A percentile compares a stretch with the other conserved stretches of the same genome.
phyloP scores from a whole-genome alignment of 2,797 vertebrate genomes.

The Argyrosomus regius region DNA sequence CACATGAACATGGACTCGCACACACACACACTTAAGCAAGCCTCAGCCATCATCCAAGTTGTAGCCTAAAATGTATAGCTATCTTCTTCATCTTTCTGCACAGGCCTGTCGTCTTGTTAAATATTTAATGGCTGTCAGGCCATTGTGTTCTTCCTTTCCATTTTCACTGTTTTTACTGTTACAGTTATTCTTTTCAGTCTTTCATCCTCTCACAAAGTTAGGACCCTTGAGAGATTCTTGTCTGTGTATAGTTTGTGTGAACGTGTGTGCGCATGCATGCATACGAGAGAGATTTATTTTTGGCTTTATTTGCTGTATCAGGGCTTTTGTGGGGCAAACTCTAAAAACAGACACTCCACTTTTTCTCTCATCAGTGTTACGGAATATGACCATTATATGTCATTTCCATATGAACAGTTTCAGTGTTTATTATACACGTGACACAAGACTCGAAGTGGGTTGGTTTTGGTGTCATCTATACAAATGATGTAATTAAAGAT shows the following conservation, averaged over 20 bases:
- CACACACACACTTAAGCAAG: constrained; percentile 1
- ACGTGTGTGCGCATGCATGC: constrained; percentile 1
- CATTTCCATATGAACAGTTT: background rate
- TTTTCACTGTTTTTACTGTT: constrained; percentile 12
- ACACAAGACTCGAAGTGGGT: background rate
- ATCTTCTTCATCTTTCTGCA: constrained; percentile 32
- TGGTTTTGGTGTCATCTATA: too few relatives aligned
- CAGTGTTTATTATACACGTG: background rate
- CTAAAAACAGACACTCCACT: too few relatives aligned
- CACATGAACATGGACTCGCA: background rate
- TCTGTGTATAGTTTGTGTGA: constrained; percentile 14
- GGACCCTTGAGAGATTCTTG: constrained; percentile 26
- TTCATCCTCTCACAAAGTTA: constrained; percentile 30
- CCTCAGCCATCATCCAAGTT: constrained; percentile 19
- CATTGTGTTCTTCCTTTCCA: constrained; percentile 32
- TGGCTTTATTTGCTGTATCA: constrained; percentile 9
- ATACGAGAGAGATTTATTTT: constrained; percentile 20
- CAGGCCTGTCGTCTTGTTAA: constrained; percentile 22
- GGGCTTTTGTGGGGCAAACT: background rate
- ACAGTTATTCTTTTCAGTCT: constrained; percentile 20
- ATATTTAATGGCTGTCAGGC: constrained; percentile 59
- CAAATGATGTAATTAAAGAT: too few relatives aligned
- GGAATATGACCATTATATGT: background rate
- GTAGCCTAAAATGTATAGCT: constrained; percentile 31
- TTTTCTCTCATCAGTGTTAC: background rate